Base-by-base conservation (phyloP, 2,888 invertebrate genomes). In the Drosophila tripunctata region DNA sequence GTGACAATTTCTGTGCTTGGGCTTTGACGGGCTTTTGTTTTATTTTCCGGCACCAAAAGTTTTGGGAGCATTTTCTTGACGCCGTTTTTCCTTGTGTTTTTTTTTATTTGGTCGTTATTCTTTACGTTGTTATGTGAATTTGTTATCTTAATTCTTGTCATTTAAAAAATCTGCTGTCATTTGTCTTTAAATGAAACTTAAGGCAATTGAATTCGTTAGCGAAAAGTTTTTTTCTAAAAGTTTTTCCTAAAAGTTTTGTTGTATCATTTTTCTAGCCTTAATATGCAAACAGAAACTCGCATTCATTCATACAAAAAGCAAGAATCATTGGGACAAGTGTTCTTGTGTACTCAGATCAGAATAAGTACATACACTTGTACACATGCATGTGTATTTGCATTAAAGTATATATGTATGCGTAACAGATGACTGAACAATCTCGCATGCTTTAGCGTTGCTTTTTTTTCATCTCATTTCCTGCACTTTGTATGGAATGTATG, bases 81-180 rank as follows among this genome's bases (percentile, higher is more conserved):
- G 45, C 58, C 40, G 43, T 24, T 61, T 54, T 19, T 22, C 8
- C 35, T 47, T 45, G 27, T 27, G 6, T 27, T 31, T 15, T 36
- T 30, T 50, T 40, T 41, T 43, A 33, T 52, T 44, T 30, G n/a
- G 12, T 7, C 33, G 19, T 40, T 30, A 43, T 35, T 52, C 36
- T 19, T 57, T 43, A 44, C 56, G 67, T 55, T 67, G 57, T 72
- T 81, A 63, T 52, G 87, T 56, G 80, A 87, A 87, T 83, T 87
- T 80, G 83, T 80, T 86, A 83, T 83, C 83, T 87, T 87, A 83
- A 87, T 86, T 83, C 83, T 64, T 80, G 84, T 87, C 87, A 86
- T 83, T 83, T 83, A 67, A 65, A 70, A 83, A 82, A 78, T 78
- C 80, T 69, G 77, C 75, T 64, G 36, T 60, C 79, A 75, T 79